Conservation (phyloP, 2,888 invertebrate species). For the Chaitophorus viminalis region DNA sequence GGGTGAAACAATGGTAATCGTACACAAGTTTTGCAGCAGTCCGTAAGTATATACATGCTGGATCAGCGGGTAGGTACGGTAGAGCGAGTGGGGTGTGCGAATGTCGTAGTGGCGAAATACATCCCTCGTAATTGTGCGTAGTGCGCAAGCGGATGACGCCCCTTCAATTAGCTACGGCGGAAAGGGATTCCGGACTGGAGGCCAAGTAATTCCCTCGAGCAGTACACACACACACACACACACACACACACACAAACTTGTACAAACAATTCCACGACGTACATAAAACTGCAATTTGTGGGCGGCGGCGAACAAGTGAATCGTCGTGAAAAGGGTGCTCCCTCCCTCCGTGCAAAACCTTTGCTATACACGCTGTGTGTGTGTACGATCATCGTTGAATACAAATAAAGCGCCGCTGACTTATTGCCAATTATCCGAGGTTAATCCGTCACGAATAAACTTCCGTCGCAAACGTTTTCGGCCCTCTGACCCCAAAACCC, state of each 20-base stretch:
- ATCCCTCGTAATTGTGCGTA: slow-evolving; percentile 27
- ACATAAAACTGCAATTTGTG: slow-evolving; percentile 45
- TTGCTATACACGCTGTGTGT: background rate
- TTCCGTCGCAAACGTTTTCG: slow-evolving; percentile 51
- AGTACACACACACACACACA: background rate
- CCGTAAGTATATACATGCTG: background rate
- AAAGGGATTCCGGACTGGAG: slow-evolving; percentile 55
- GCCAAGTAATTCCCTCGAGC: slow-evolving; percentile 51
- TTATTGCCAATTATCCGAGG: slow-evolving; percentile 59
- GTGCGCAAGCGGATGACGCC: slow-evolving; percentile 42
- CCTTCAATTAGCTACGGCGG: slow-evolving; percentile 55
- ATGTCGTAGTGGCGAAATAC: background rate
- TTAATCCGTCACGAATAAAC: slow-evolving; percentile 60
- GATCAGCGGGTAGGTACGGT: background rate
- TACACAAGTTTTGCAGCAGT: background rate
- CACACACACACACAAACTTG: background rate
- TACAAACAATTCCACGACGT: background rate
- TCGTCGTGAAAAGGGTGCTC: background rate
- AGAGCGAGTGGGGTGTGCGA: background rate
- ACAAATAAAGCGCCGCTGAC: slow-evolving; percentile 55
- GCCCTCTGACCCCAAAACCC: slow-evolving; percentile 1
- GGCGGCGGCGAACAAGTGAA: slow-evolving; percentile 20
- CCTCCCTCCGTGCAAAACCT: background rate
- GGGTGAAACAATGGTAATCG: background rate
- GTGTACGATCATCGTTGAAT: slow-evolving; percentile 51